Conservation (phyloP, 2,797 vertebrate species). For the Novumbra hubbsi region DNA sequence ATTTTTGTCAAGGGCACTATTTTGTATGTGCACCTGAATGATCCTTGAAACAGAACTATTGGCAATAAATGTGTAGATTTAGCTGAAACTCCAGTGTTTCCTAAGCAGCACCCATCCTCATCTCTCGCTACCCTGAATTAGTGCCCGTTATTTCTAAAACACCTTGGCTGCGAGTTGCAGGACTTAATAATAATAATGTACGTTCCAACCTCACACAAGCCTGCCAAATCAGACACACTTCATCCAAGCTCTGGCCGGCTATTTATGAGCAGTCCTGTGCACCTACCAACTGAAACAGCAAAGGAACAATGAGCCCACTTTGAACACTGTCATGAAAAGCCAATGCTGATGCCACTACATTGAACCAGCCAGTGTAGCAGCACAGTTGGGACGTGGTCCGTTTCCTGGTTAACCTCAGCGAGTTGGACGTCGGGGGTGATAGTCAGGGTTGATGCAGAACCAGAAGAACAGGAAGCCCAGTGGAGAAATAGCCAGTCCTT, state of each 20-base stretch:
- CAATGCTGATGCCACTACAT: background rate
- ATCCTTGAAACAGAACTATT: background rate
- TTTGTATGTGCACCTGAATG: background rate
- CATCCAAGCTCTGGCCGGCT: constrained; percentile 2
- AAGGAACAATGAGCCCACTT: background rate
- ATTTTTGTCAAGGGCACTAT: background rate
- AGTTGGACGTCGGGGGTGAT: background rate
- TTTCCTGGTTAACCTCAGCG: background rate
- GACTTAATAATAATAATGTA: constrained; percentile 13
- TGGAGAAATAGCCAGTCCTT: background rate
- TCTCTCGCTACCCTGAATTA: background rate
- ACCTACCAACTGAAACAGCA: background rate
- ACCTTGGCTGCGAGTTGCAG: background rate
- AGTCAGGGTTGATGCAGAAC: background rate
- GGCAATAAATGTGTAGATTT: background rate
- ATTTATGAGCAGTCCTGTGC: constrained; percentile 6
- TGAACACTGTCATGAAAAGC: background rate
- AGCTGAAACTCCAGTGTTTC: background rate
- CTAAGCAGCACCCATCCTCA: background rate
- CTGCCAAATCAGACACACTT: constrained; percentile 9
- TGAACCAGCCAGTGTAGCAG: constrained; percentile 1
- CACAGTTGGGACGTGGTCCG: background rate
- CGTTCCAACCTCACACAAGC: background rate
- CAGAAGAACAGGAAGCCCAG: background rate
- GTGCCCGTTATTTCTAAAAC: constrained; percentile 2